Base-by-base conservation (phyloP, 2,888 invertebrate species). In the Suillia variegata region DNA sequence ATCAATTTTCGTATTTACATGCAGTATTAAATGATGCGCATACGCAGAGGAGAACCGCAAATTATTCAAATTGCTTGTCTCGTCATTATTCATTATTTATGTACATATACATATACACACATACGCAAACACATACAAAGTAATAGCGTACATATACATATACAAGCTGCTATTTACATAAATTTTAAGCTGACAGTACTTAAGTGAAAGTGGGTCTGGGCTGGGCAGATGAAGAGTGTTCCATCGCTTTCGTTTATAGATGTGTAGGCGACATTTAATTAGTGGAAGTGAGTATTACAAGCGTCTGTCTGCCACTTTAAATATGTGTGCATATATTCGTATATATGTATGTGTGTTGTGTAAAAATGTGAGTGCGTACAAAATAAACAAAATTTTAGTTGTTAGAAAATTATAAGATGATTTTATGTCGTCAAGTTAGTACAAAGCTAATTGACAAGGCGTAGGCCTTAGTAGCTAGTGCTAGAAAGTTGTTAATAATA, bases 21-120 rank as follows among this genome's bases (percentile, higher is more conserved):
- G 70, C 64, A 67, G 71, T 72, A 77, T 75, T 78, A 73, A 77
- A 77, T 77, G 77, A 76, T 77, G 75, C 77, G 77, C 78, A 78
- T 76, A 77, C 76, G 76, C 78, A 74, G 69, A 67, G 74, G 72
- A 72, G 64, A 75, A 77, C 77, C 78, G 75, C 77, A 77, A 78
- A 77, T 77, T 77, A 78, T 77, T 78, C 77, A 78, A 77, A 77
- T 77, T 77, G 77, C 77, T 76, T 75, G 76, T 78, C 78, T 78
- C 71, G 75, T 78, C 77, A 78, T 78, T 77, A 74, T 77, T 76
- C 76, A 78, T 75, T 75, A 76, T 75, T 78, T 74, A 74, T 59
- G 56, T 56, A n/a, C n/a, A n/a, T n/a, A 65, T 64, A 54, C 58
- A 63, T 58, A 63, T 62, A 61, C 63, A 61, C 51, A 58, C 57